Percentiles rank a stretch among this genome's conserved stretches.
phyloP scores from a whole-genome alignment of 2,888 invertebrate species.

The Syrista parreyssii region DNA sequence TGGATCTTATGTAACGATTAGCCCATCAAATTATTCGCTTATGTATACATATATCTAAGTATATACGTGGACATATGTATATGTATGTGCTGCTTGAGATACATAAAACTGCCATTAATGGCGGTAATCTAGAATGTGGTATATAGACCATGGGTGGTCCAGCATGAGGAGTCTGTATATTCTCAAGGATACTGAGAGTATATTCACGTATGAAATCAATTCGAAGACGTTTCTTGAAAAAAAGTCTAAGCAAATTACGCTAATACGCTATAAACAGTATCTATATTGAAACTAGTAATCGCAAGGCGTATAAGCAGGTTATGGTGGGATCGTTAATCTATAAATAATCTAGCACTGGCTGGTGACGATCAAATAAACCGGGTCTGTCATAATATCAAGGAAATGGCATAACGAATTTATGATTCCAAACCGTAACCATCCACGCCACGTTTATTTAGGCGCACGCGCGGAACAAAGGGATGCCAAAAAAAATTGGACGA shows the following conservation, averaged over 20 bases:
- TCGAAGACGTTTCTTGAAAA: not conserved
- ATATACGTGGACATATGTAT: not conserved
- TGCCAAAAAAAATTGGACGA: not conserved
- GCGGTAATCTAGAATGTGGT: conserved; percentile 34
- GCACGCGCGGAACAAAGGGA: not conserved
- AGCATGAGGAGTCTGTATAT: not conserved
- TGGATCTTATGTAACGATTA: not conserved
- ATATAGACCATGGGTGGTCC: conserved; percentile 27
- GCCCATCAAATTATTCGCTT: too few species aligned
- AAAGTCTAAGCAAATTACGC: not conserved
- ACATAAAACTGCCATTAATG: conserved; percentile 33
- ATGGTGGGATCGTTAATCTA: not conserved
- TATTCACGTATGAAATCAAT: not conserved
- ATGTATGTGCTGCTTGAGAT: not conserved
- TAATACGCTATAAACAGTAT: not conserved
- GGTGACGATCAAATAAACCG: not conserved
- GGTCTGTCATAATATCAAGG: not conserved
- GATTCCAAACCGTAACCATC: not conserved
- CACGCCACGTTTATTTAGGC: not conserved
- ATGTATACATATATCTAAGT: too few species aligned
- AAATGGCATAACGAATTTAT: not conserved
- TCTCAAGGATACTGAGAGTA: not conserved
- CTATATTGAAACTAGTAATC: not conserved
- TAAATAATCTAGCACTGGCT: not conserved
- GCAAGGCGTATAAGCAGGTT: not conserved